These are phyloP conservation scores for Euleptes europaea DNA, from an alignment of 2,113 vertebrate species.

Conservation along the genomic window DNA sequence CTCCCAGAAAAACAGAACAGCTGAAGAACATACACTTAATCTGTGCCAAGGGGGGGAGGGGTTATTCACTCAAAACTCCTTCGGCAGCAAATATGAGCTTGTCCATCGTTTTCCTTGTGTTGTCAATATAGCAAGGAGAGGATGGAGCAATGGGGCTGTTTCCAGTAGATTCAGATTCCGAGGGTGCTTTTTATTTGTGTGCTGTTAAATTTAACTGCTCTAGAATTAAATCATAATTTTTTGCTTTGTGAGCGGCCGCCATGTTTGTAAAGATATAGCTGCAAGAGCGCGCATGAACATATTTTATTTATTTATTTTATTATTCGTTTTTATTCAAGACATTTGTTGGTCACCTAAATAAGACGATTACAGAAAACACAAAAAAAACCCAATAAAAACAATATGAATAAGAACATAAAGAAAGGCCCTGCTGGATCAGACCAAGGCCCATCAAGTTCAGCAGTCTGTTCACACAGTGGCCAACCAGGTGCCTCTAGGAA, in stretches of 20 bases:
- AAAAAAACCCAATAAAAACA: no score
- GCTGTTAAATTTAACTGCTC: not conserved
- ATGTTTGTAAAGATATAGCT: slow-evolving; percentile 25
- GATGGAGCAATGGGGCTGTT: not conserved
- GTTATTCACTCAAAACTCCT: slow-evolving; percentile 51
- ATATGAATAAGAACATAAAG: no score
- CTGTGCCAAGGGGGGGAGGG: slow-evolving; percentile 59
- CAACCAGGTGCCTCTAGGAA: no score
- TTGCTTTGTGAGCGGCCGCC: slow-evolving; percentile 29
- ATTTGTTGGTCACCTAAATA: no score
- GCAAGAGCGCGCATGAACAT: not conserved
- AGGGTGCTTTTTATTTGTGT: slow-evolving; percentile 35
- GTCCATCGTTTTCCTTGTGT: slow-evolving; percentile 55
- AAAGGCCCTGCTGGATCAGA: no score
- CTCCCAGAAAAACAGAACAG: slow-evolving; percentile 61
- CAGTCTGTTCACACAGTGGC: no score
- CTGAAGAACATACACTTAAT: slow-evolving; percentile 62
- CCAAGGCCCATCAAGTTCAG: no score
- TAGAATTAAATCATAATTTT: not conserved
- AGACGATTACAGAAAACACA: no score
- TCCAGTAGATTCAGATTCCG: slow-evolving; percentile 11
- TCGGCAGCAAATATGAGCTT: slow-evolving; percentile 64
- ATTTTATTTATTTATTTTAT: no score
- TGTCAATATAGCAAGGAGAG: slow-evolving; percentile 35
- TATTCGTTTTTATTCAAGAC: no score